Base-by-base conservation (phyloP, 2,888 invertebrate species). In the Cerastis rubricosa region DNA sequence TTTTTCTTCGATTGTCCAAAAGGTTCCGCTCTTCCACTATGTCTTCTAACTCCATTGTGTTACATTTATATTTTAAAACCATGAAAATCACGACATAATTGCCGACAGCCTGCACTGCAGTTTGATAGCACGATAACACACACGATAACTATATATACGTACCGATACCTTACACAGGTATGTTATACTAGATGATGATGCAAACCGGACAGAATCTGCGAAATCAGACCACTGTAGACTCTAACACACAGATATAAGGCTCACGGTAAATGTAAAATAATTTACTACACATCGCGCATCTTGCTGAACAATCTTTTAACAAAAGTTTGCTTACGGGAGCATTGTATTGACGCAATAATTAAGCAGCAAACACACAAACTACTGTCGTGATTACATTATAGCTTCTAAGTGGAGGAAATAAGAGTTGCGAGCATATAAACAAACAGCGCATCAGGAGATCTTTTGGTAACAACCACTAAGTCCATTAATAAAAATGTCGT, bases 21-120 rank as follows among this genome's bases (percentile, higher is more conserved):
- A 87, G 54, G 25, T 76, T 76, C 11, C 17, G 70, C 5, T 79
- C 78, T 81, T 86, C 88, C 57, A 87, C 78, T 40, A 71, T 73
- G 1, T 88, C 81, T 17, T 82, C 73, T 29, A 74, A 59, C 45
- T 87, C 84, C 87, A 88, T 88, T 43, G 51, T 84, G 29, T 72
- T 76, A 65, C 14, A 66, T 70, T 64, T 63, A 72, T 72, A 29
- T 71, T 76, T 69, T 63, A 67, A 69, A 78, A 83, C 71, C 19
- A 69, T 69, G 70, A 45, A 76, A 85, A 85, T 85, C 79, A 84
- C 83, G 75, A 80, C 78, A 79, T 85, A 82, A 87, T 81, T 77
- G 80, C 64, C 65, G 47, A 68, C 78, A 74, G 45, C 69, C 74
- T 67, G 47, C 69, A 57, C 69, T 74, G 68, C 76, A 75, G 57